These are phyloP conservation scores for Philypnodon macrostomus DNA, from an alignment of 2,797 vertebrate species.

Conservation along the genomic window DNA sequence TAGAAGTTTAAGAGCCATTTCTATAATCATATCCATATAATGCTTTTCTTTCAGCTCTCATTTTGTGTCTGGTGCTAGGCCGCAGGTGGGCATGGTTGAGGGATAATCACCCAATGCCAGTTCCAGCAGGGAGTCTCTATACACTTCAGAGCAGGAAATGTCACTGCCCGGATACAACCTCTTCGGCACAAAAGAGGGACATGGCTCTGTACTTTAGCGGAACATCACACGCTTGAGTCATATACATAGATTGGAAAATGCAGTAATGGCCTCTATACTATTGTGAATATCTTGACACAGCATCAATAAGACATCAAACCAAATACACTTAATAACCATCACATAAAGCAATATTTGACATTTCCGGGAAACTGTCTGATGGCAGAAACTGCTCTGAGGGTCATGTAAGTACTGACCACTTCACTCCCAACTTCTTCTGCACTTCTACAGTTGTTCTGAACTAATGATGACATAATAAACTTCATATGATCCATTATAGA, in stretches of 20 bases:
- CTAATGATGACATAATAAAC: conserved; percentile 18
- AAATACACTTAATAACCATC: not conserved
- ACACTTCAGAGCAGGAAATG: conserved; percentile 59
- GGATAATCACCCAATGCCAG: conserved; percentile 49
- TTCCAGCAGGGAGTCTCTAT: conserved; percentile 42
- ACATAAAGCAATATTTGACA: not conserved
- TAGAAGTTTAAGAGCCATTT: not conserved
- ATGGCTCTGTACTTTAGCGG: conserved; percentile 23
- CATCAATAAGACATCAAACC: not conserved
- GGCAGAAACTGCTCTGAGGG: not conserved
- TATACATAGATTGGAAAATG: not conserved
- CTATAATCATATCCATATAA: conserved; percentile 4
- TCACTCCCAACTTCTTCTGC: not conserved
- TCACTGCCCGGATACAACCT: conserved; percentile 50
- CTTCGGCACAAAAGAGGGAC: conserved; percentile 36
- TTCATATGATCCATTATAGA: conserved; percentile 25
- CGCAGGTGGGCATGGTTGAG: conserved; percentile 5
- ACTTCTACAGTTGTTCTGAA: conserved; percentile 6
- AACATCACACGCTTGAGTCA: conserved; percentile 8
- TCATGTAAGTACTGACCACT: conserved; percentile 2
- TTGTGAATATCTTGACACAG: too few species aligned
- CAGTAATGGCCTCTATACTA: not conserved
- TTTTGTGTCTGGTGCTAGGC: conserved; percentile 20
- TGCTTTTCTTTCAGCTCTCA: conserved; percentile 22
- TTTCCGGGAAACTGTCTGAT: not conserved